These are phyloP conservation scores for Leptopilina drosophilae DNA, from an alignment of 2,888 invertebrate genomes.

Conservation along the genomic window DNA sequence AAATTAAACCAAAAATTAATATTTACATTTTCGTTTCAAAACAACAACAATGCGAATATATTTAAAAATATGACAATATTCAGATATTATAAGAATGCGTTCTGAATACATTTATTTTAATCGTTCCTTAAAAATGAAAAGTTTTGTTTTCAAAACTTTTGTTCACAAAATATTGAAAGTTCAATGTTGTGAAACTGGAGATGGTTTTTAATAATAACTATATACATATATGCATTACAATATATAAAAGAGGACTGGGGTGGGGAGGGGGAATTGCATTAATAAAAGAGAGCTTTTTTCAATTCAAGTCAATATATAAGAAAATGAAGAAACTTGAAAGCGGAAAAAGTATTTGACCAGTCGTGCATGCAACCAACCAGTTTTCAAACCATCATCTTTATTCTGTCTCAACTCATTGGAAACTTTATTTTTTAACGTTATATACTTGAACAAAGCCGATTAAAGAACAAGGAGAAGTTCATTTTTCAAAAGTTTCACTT, in stretches of 20 bases:
- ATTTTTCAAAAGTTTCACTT: constrained; percentile 8
- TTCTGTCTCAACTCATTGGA: constrained; percentile 5
- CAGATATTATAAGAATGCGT: not conserved
- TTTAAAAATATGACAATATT: no score
- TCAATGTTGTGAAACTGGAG: constrained; percentile 37
- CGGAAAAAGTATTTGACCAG: constrained; percentile 39
- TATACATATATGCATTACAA: not conserved
- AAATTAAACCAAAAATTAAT: no score
- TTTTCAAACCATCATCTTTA: constrained; percentile 11
- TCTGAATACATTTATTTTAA: not conserved
- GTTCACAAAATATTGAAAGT: constrained; percentile 9
- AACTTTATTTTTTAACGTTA: constrained; percentile 18
- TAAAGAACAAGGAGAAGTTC: not conserved
- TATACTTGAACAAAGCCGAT: constrained; percentile 20
- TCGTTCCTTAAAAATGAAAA: constrained; percentile 25
- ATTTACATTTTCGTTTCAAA: no score
- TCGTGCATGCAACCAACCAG: constrained; percentile 44
- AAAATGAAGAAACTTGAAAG: constrained; percentile 44
- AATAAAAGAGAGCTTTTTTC: constrained; percentile 45
- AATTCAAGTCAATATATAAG: constrained; percentile 16
- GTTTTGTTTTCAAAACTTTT: constrained; percentile 31
- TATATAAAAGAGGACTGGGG: no score
- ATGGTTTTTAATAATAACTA: not conserved
- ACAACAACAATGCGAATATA: no score
- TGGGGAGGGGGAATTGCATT: constrained; percentile 31